Evolutionary conservation across 2,113 vertebrate genomes (phyloP).

Genomic region (western clawed frog (Xenopus tropicalis)): UCB_Xtro_10.0 CM004450.2:128715001-128715500

Average conservation of each 20-base stretch:
- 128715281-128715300: conserved; percentile 31
- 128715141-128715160: conserved; percentile 10
- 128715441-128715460: neutral
- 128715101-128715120: conserved; percentile 17
- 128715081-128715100: conserved; percentile 7
- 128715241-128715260: conserved; percentile 12
- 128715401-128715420: neutral
- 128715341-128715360: neutral
- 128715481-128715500: neutral
- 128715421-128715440: neutral
- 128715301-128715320: conserved; percentile 24
- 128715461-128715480: neutral
- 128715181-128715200: neutral
- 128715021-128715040: conserved; percentile 30
- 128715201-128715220: neutral
- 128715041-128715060: conserved; percentile 21
- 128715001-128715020: conserved; percentile 33
- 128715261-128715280: neutral
- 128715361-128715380: conserved; percentile 26
- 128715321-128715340: conserved; percentile 26
- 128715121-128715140: conserved; percentile 1
- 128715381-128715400: neutral
- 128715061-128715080: conserved; percentile 29
- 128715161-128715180: neutral
- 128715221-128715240: conserved; percentile 10